Base-by-base conservation (phyloP, 2,888 invertebrate species). In the Temnothorax unifasciatus region DNA sequence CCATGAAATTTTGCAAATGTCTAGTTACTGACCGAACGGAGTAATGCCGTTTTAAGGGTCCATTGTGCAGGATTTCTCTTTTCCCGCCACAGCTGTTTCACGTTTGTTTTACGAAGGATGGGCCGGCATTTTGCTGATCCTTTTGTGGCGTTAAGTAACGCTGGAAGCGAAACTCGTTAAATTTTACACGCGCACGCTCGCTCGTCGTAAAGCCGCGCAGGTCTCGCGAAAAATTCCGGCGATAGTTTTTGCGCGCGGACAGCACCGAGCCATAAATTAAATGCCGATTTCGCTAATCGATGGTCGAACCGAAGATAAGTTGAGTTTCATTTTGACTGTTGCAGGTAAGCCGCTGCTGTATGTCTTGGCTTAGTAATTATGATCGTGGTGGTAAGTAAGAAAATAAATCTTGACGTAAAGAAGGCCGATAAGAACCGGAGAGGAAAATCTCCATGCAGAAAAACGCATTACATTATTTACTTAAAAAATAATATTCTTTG, bases 341-440 rank as follows among this genome's bases (percentile, higher is more conserved):
- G 52, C 93, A 93, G 93, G 93, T 93, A 91, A 93, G 93, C 87
- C 57, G 68, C 34, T 44, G 50, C 44, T 71, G 44, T 25, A 59
- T 21, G 41, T 38, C 47, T 47, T 50, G 68, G 3, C 25, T 47
- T 29, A 57, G 61, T 52, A 47, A 83, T 76, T 85, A 59, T 38
- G 76, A 61, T 38, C 13, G 21, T 29, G 44, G 29, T 59, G 86
- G 87, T 86, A 59, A 86, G 87, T 86, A 73, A 38, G 59, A 66
- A 77, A 84, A 66, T n/a, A 38, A 66, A 44, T 34, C 6, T 79
- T 25, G n/a, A n/a, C 5, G 18, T 5, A 64, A 47, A n/a, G 44
- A 41, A 25, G 9, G 13, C 3, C 8, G n/a, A 29, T 34, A 34
- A 34, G 34, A 8, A 38, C 2, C 1, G 8, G 21, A 57, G 21